phyloP scores from a whole-genome alignment of 2,888 invertebrate genomes.

The Agriopis aurantiaria region DNA sequence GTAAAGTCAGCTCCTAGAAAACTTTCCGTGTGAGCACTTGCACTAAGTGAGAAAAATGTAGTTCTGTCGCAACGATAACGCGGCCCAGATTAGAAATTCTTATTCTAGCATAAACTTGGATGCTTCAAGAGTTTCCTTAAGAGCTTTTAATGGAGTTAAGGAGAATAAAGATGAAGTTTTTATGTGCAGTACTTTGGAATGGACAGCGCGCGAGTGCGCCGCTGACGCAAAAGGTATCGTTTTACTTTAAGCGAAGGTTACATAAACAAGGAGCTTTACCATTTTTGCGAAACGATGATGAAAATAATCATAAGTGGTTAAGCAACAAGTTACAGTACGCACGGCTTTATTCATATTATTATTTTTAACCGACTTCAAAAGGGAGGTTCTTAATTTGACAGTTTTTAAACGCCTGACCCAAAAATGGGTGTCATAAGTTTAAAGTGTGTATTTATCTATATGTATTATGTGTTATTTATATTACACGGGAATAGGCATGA shows the following conservation, averaged over 20 bases:
- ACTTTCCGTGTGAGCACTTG: slow-evolving; percentile 22
- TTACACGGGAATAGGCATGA: too few species aligned
- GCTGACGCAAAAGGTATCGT: slow-evolving; percentile 13
- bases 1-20: slow-evolving; percentile 5
- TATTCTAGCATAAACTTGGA: slow-evolving; percentile 39
- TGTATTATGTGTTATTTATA: too few species aligned
- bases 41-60: slow-evolving; percentile 30
- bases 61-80: slow-evolving; percentile 25
- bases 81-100: slow-evolving; percentile 33
- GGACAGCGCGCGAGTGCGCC: slow-evolving; percentile 22
- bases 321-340: too few species aligned
- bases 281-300: not conserved
- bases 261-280: slow-evolving; percentile 8
- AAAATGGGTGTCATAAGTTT: too few species aligned
- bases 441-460: too few species aligned
- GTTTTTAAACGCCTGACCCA: too few species aligned
- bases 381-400: too few species aligned
- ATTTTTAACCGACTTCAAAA: too few species aligned
- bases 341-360: too few species aligned
- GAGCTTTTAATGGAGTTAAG: slow-evolving; percentile 40
- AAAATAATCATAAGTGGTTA: too few species aligned
- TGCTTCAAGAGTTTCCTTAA: slow-evolving; percentile 35
- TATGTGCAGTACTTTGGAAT: slow-evolving; percentile 26
- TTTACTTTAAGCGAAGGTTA: slow-evolving; percentile 9
- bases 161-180: slow-evolving; percentile 33